Evolutionary conservation across 2,888 invertebrate genomes (phyloP).

Genomic region (Coleophora deauratella): DNA sequence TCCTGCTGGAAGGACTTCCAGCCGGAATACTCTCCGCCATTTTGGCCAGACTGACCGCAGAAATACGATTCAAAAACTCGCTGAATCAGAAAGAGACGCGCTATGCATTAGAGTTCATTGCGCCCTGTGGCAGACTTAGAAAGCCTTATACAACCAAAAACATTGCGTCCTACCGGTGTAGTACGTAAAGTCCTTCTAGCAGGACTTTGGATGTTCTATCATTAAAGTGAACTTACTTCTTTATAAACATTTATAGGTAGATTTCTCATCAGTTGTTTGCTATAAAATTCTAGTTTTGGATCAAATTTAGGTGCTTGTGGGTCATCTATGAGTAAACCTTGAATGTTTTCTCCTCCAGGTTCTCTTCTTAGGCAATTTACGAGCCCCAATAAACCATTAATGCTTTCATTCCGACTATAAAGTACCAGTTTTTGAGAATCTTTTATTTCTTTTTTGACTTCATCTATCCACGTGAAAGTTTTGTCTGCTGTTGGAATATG

Average conservation of each 20-base stretch:
- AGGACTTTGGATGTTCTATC: too few species aligned
- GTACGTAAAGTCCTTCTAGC: too few species aligned
- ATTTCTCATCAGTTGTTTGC: constrained; percentile 79
- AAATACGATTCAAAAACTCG: too few species aligned
- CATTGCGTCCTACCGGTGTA: too few species aligned
- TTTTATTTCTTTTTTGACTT: constrained; percentile 48
- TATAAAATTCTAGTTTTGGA: constrained; percentile 76
- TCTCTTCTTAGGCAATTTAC: constrained; percentile 90
- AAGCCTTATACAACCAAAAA: too few species aligned
- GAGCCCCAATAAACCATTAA: constrained; percentile 89
- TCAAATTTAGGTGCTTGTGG: constrained; percentile 78
- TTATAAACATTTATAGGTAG: constrained; percentile 85
- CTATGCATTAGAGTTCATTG: too few species aligned
- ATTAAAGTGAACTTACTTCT: constrained; percentile 52
- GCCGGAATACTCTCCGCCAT: too few species aligned
- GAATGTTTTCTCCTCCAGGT: constrained; percentile 78
- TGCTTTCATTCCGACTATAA: constrained; percentile 77
- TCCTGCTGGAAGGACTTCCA: too few species aligned
- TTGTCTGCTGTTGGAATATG: constrained; percentile 49
- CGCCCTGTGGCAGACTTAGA: too few species aligned
- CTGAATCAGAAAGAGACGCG: too few species aligned
- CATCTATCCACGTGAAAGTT: constrained; percentile 68
- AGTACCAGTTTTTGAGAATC: constrained; percentile 73
- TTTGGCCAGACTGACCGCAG: too few species aligned
- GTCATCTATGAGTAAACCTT: constrained; percentile 78